Percentiles rank a stretch among this genome's conserved stretches.
phyloP scores from a whole-genome alignment of 2,888 invertebrate species.

The Plusia festucae region DNA sequence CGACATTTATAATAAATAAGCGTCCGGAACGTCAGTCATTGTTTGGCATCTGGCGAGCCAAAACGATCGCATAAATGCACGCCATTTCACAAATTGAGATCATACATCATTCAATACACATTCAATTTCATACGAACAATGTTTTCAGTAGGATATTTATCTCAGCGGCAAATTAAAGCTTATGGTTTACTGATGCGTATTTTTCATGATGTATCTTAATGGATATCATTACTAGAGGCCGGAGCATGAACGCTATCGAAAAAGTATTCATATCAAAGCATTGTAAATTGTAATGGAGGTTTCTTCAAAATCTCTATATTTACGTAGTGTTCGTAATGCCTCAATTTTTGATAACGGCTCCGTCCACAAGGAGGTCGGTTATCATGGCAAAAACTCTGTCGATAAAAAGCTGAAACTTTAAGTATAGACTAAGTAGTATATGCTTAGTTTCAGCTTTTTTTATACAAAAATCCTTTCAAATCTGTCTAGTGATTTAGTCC shows the following conservation, averaged over 20 bases:
- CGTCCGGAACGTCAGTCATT: slow-evolving; percentile 65
- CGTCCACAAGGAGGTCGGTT: background rate
- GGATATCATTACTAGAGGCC: background rate
- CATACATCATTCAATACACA: slow-evolving; percentile 76
- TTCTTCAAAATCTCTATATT: too few species aligned
- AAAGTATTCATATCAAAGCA: too few species aligned
- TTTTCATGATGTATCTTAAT: background rate
- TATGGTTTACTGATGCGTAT: slow-evolving; percentile 30
- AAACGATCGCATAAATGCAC: slow-evolving; percentile 72
- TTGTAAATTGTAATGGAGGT: too few species aligned
- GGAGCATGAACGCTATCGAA: too few species aligned
- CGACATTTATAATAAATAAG: slow-evolving; percentile 68
- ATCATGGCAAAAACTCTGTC: background rate
- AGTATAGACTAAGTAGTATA: too few species aligned
- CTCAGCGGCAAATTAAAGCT: slow-evolving; percentile 57
- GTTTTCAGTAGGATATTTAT: slow-evolving; percentile 63
- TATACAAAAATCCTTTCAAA: too few species aligned
- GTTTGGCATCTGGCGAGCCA: slow-evolving; percentile 72
- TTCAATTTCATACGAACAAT: slow-evolving; percentile 68
- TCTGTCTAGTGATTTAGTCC: too few species aligned
- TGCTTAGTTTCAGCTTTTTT: too few species aligned
- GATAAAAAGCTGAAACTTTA: background rate
- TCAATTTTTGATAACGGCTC: background rate
- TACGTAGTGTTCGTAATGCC: too few species aligned
- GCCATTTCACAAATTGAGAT: slow-evolving; percentile 78